Evolutionary conservation across 1,140 invertebrate genomes (phyloP), one percentile per base, ranked within the genome.

Genomic region (Atta cephalotes): DNA sequence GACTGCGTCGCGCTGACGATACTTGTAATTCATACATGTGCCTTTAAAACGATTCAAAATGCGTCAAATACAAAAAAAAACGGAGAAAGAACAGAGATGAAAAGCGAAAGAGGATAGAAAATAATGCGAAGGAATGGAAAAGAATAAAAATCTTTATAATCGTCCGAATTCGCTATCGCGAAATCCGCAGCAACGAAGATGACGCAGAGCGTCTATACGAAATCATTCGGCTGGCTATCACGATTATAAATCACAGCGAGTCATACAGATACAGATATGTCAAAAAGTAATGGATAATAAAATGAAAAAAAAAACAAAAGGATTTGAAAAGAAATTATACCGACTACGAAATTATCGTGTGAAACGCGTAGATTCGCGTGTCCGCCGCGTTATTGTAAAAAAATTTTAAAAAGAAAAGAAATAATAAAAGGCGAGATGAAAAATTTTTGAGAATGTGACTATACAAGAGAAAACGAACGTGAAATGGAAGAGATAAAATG

Each of bases 21-120:
- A 86, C 51, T 87, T 74, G 60, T 78, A 92, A 88, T 88, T 88
- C 85, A 71, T 85, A 89, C 62, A 94, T 92, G 94, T 94, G 94
- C 94, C 94, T 94, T 94, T 79, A 89, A 92, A 86, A 93, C 80
- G 80, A 92, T 89, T 76, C 35, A 87, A 77, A 70, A 58, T 71
- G 51, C 66, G 28, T 63, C 84, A 86, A 86, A 84, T 49, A 56
- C 63, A 70, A 49, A 87, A 45, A 14, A 49, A 87, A 66, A 72
- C 35, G 45, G 84, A 86, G 12, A 53, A 4, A 63, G 25, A 49
- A 53, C 16, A 51, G 35, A 63, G 45, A 56, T 3, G 71, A 12
- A 31, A 21, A 68, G 35, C 16, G 51, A 66, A 45, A 63, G 58
- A 63, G 28, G 71, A 10, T 49, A n/a, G 70, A 6, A 35, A 53